Evolutionary conservation across 2,888 invertebrate species (phyloP).

Genomic region (Cephalotes varians): DNA sequence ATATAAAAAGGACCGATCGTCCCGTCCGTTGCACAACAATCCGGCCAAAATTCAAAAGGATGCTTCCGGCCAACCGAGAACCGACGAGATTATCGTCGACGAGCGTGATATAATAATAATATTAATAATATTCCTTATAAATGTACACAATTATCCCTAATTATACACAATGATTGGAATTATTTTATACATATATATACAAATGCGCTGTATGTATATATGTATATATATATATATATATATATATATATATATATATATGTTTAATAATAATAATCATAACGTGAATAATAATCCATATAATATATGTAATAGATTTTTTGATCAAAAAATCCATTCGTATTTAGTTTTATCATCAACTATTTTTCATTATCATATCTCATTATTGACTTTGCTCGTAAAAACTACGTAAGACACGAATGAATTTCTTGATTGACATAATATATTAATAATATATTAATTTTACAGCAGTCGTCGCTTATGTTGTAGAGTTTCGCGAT

Average conservation of each 20-base stretch:
- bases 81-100: slow-evolving; percentile 54
- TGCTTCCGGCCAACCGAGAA: slow-evolving; percentile 24
- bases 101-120: slow-evolving; percentile 56
- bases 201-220: slow-evolving; percentile 65
- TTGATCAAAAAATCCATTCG: slow-evolving; percentile 30
- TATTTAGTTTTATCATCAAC: background rate
- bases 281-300: slow-evolving; percentile 10
- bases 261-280: slow-evolving; percentile 77
- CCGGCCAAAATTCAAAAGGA: slow-evolving; percentile 9
- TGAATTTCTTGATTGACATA: slow-evolving; percentile 25
- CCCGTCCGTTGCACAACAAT: slow-evolving; percentile 38
- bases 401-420: slow-evolving; percentile 76
- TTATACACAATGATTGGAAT: slow-evolving; percentile 75
- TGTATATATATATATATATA: slow-evolving; percentile 68
- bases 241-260: slow-evolving; percentile 67
- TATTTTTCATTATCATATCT: background rate
- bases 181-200: slow-evolving; percentile 74
- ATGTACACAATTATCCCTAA: slow-evolving; percentile 45
- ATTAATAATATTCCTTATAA: slow-evolving; percentile 32
- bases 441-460: slow-evolving; percentile 68
- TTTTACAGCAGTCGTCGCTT: slow-evolving; percentile 82
- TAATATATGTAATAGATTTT: slow-evolving; percentile 17
- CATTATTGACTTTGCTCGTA: slow-evolving; percentile 60
- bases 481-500: slow-evolving; percentile 74
- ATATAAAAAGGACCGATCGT: slow-evolving; percentile 50